Base-by-base conservation (phyloP, 1,140 invertebrate genomes). In the Trichogramma pretiosum region DNA sequence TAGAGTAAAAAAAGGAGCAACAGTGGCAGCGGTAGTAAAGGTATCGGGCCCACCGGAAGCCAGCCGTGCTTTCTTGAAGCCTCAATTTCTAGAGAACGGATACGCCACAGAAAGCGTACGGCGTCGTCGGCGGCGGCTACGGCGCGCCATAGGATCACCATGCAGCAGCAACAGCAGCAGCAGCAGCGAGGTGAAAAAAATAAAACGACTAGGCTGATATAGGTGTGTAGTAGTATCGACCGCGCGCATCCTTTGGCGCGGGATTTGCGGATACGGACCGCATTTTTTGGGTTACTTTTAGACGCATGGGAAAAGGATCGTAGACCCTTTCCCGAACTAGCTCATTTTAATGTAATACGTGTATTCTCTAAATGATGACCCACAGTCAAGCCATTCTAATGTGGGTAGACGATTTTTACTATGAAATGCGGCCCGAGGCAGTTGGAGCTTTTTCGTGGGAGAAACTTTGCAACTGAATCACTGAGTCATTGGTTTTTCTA, bases 61-160 rank as follows among this genome's bases (percentile, higher is more conserved):
- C 39, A 43, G 34, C 16, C 9, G n/a, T n/a, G n/a, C n/a, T 43
- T 34, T 40, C 43, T 49, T 43, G 47, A 32, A 49, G 40, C 33
- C 47, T 32, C 24, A 42, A 11, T 28, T 43, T 43, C 23, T 49
- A 49, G 34, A 38, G 38, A 43, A 49, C 34, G 47, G 47, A 43
- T 49, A 34, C 32, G 18, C n/a, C 24, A 28, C 24, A 28, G 5
- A 11, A 28, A 11, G 11, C 24, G 24, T 5, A 16, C 16, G 14
- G 21, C 30, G 24, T 10, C 5, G 13, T 28, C 26, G 26, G 7
- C 26, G 13, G 26, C n/a, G n/a, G n/a, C n/a, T n/a, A n/a, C n/a
- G n/a, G n/a, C n/a, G n/a, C n/a, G n/a, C n/a, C n/a, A n/a, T n/a
- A n/a, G n/a, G n/a, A n/a, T n/a, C n/a, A n/a, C n/a, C n/a, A n/a